phyloP scores from a whole-genome alignment of 2,113 vertebrate genomes.

The Lophura nycthemera region DNA sequence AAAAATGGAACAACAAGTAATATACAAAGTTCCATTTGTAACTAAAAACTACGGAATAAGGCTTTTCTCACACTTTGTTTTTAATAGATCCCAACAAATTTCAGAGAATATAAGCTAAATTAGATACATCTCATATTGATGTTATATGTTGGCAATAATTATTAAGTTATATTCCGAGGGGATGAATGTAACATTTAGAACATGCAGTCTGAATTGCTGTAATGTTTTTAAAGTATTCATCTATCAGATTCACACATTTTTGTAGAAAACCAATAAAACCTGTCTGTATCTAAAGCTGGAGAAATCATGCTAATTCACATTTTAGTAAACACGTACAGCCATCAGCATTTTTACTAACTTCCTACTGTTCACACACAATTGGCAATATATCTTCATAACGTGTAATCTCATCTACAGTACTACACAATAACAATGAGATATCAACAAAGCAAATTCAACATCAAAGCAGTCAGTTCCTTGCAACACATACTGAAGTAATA shows the following conservation, averaged over 20 bases:
- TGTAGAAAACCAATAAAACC: background rate
- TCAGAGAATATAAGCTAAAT: background rate
- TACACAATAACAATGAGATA: background rate
- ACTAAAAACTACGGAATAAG: background rate
- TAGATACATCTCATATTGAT: background rate
- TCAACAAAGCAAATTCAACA: background rate
- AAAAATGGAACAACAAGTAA: background rate
- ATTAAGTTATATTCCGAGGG: background rate
- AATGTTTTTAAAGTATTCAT: background rate
- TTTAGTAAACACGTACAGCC: background rate
- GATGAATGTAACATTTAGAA: background rate
- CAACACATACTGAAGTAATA: background rate
- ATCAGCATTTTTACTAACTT: background rate
- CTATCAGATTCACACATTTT: background rate
- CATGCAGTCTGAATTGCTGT: background rate
- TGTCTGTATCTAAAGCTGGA: background rate
- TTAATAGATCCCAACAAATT: background rate
- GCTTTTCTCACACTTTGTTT: background rate
- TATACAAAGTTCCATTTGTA: no score
- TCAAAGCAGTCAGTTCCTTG: background rate
- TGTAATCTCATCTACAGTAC: background rate
- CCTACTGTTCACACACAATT: background rate
- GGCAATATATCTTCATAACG: background rate
- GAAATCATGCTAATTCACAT: background rate
- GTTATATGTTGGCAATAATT: background rate